Base-by-base conservation (phyloP, 1,140 invertebrate genomes). In the Bemisia tabaci region DNA sequence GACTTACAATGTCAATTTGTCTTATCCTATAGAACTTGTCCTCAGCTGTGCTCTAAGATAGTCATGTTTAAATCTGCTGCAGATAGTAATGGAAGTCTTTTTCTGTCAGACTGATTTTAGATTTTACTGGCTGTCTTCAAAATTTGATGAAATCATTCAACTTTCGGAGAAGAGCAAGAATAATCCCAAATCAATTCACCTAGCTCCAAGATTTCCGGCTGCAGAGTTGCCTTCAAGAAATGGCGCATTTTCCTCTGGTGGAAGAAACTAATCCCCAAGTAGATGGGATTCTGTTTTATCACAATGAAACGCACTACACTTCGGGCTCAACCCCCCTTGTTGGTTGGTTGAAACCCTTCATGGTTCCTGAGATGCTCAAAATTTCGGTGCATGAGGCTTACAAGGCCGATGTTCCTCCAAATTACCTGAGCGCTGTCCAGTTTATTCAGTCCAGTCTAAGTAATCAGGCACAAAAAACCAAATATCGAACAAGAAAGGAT, bases 271-370 rank as follows among this genome's bases (percentile, higher is more conserved):
- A 59, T 58, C 12, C 65, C 48, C 12, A 59, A 22, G 62, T 66
- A 58, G 91, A 94, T 77, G 91, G 91, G 0, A 74, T 92, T 21
- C 74, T 94, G 24, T 93, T 94, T 77, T 93, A 90, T 74, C 90
- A 94, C 74, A 87, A 86, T 71, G 79, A 84, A 69, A 83, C 84
- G 0, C 84, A 86, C 70, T 97, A 97, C 71, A 83, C 82, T 11
- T 82, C 84, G 70, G 91, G 90, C 12, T 75, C 79, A 39, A 92
- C 92, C 0, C 93, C 94, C 0, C 77, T 97, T 17, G 90, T 95
- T 0, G 86, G 87, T 60, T 71, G 70, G 70, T 62, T 71, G 1
- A 71, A 71, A 62, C 67, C 69, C 1, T 71, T 67, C 26, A 71
- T 71, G 70, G 39, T 71, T 25, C 67, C 70, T 23, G 67, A 71